Conservation (phyloP, 2,113 vertebrate species). For the Castor canadensis region DNA sequence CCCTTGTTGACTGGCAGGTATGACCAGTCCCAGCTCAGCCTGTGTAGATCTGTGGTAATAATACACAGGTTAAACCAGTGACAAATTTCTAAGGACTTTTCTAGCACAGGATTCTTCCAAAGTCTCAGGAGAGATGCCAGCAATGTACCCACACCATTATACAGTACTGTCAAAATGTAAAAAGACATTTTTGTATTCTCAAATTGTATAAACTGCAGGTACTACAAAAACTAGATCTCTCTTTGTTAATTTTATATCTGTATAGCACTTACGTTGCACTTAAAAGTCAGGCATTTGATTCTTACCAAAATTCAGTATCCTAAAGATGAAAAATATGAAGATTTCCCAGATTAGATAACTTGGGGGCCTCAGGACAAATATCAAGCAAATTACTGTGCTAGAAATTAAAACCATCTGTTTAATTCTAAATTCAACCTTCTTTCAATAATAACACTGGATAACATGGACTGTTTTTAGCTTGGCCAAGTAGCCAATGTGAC, state of each 20-base stretch:
- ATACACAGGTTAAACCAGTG: background rate
- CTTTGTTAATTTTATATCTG: background rate
- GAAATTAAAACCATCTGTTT: background rate
- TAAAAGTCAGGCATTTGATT: background rate
- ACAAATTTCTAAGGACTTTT: background rate
- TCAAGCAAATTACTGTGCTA: background rate
- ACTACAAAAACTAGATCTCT: background rate
- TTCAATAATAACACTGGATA: background rate
- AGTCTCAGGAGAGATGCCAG: background rate
- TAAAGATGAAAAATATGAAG: conserved; percentile 6
- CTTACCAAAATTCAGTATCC: background rate
- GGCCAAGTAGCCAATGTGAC: background rate
- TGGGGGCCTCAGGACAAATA: conserved; percentile 4
- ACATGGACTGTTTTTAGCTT: background rate
- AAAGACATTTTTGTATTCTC: background rate
- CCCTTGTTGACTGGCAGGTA: background rate
- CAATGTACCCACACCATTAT: background rate
- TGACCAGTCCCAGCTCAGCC: background rate
- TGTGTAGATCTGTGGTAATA: background rate
- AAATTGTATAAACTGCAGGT: background rate
- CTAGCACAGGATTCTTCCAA: background rate
- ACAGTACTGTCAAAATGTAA: background rate
- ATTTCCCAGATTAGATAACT: background rate
- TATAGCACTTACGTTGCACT: background rate
- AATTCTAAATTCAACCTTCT: background rate